Evolutionary conservation across 2,888 invertebrate genomes (phyloP), one percentile per base, ranked within the genome.

Genomic region (Seladonia tumulorum): DNA sequence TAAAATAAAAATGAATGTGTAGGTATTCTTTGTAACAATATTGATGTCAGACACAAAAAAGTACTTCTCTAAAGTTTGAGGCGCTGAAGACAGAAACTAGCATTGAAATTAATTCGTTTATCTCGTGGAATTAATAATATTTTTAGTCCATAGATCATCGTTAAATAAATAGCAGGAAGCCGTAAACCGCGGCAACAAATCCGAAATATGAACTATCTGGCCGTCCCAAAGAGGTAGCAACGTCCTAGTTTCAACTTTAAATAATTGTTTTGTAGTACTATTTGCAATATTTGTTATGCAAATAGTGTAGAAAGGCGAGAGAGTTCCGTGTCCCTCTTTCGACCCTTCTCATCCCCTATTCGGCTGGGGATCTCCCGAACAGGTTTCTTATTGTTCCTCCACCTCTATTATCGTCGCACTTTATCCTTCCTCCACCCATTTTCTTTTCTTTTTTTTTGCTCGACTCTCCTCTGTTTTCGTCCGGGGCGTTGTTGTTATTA

Each of bases 251-350:
- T 63, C 63, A 63, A 7, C 35, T 63, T 63, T 29, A 35, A 63
- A 18, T 29, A 16, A 63, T 63, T 35, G 29, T 63, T 63, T 63
- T 63, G 63, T 18, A 63, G 63, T 63, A 63, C 29, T 35, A 63
- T 63, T 63, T 63, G 63, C 63, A 63, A 63, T 63, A 63, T 63
- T 63, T 63, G 63, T 63, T 35, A 63, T 63, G 63, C 29, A 63
- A 68, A 68, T 68, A 66, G 22, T 22, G 10, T 22, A 12, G 66
- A 29, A 35, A 16, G 53, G 89, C 86, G 91, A 91, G 91, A 57
- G 8, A 93, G 92, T 93, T 92, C 92, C 85, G 76, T 85, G 85
- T 86, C 79, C 85, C 88, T 81, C 87, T 87, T 88, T 91, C 88
- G 88, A 87, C 89, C 87, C 77, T 87, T 87, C 86, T 76, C 85